Conservation (phyloP, 2,113 vertebrate genomes). For the Corydoras maculifer region DNA sequence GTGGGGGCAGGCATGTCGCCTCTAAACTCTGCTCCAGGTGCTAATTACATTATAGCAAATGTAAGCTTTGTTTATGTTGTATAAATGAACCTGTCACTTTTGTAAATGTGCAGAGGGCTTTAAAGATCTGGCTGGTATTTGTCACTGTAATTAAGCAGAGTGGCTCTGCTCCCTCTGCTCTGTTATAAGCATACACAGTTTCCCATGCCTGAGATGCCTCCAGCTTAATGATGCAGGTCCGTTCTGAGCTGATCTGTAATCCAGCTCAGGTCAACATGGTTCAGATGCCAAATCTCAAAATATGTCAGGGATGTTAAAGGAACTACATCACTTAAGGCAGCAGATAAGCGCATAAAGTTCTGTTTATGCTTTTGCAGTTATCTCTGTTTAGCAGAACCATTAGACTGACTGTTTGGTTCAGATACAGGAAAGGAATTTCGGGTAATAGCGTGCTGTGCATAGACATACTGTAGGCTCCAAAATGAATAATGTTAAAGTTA, state of each 20-base stretch:
- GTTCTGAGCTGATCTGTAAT: conserved; percentile 24
- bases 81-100: conserved; percentile 46
- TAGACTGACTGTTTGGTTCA: conserved; percentile 9
- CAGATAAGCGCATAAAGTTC: conserved; percentile 27
- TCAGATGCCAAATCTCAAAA: conserved; percentile 6
- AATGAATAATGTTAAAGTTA: too few relatives aligned
- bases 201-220: conserved; percentile 7
- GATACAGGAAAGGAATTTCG: conserved; percentile 1
- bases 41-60: conserved; percentile 47
- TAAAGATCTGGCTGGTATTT: conserved; percentile 37
- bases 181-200: conserved; percentile 18
- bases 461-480: background rate
- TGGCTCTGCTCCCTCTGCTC: conserved; percentile 24
- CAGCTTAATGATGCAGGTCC: conserved; percentile 19
- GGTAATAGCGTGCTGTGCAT: conserved; percentile 1
- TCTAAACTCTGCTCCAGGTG: conserved; percentile 28
- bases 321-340: too few relatives aligned
- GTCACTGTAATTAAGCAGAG: conserved; percentile 46
- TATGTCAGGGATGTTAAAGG: too few relatives aligned
- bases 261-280: conserved; percentile 29
- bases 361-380: conserved; percentile 14
- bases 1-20: conserved; percentile 15
- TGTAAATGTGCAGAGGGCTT: conserved; percentile 35
- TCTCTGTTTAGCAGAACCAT: conserved; percentile 21
- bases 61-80: conserved; percentile 49